A percentile compares a stretch with the other conserved stretches of the same genome.
These are phyloP conservation scores for Arctocebus calabarensis DNA, from an alignment of 2,797 vertebrate genomes.

Conservation along the genomic window DNA sequence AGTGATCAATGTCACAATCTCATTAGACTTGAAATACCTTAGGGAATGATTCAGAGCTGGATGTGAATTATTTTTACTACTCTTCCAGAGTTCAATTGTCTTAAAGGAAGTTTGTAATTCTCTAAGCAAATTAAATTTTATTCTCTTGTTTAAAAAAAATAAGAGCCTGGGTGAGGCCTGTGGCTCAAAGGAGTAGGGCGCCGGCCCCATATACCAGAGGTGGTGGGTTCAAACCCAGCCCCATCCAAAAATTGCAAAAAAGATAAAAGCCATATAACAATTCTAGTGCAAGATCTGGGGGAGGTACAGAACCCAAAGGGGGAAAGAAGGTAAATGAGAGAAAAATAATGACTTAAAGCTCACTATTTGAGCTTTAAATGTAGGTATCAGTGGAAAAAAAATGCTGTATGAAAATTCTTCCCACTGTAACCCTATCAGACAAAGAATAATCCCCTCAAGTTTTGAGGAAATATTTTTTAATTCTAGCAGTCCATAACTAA, in stretches of 20 bases:
- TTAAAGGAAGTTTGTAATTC: slow-evolving; percentile 42
- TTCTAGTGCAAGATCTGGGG: neutral
- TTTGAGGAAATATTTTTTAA: neutral
- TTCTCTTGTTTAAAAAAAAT: neutral
- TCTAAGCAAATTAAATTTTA: slow-evolving; percentile 20
- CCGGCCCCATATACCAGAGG: no score
- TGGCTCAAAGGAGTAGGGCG: no score
- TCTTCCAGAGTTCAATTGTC: neutral
- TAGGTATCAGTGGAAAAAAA: neutral
- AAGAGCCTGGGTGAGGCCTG: no score
- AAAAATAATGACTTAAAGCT: neutral
- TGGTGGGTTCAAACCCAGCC: no score
- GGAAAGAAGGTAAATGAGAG: slow-evolving; percentile 10
- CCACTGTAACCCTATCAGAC: neutral
- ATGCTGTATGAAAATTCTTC: neutral
- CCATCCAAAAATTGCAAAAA: neutral
- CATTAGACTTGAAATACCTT: neutral
- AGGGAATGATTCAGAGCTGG: neutral
- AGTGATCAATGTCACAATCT: neutral
- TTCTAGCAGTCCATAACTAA: neutral
- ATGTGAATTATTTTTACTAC: neutral
- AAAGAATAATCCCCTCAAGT: neutral
- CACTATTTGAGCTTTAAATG: neutral
- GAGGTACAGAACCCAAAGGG: neutral
- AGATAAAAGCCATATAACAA: neutral